Base-by-base conservation (phyloP, 2,888 invertebrate species). In the Lissocephala sabroskyi region DNA sequence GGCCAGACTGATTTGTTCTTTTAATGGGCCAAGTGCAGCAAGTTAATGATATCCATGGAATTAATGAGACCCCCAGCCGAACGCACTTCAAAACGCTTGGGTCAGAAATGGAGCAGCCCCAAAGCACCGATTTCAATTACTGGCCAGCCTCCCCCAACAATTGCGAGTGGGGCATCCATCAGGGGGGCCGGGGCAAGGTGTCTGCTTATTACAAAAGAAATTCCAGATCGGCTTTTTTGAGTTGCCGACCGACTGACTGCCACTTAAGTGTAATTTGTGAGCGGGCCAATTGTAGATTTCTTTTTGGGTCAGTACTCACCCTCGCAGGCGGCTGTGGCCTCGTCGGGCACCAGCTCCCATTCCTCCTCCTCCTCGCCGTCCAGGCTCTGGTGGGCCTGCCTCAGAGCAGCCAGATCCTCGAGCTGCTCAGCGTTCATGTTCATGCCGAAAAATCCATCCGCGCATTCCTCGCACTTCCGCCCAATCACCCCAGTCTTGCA, bases 401-500 rank as follows among this genome's bases (percentile, higher is more conserved):
- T 59, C 39, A 71, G 28, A n/a, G 58, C 71, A 4, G 67, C 57
- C 46, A 71, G 48, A 28, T 71, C 79, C 40, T 75, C 62, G 19
- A 74, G 44, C 26, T 56, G 54, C 10, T 63, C 64, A 23, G 65
- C 65, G 30, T 52, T 53, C 17, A 66, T 71, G 40, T 84, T 82
- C 64, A 94, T 87, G 10, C 90, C 92, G 81, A 90, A 94, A 84
- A 91, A 89, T 37, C 90, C 88, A 45, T 89, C 87, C 46, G 89
- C 87, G 76, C 95, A 95, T 43, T 85, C 86, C 76, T 91, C 90
- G 79, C 95, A 95, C 67, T 88, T 89, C 50, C 91, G 88, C 43
- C 95, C 94, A 59, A 90, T 89, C 1, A 94, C 93, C 54, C 95
- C 94, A 0, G 87, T 82, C 33, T 90, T 90, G 85, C 95, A 96